Evolutionary conservation across 2,888 invertebrate genomes (phyloP), one percentile per base, ranked within the genome.

Genomic region (Rhamnusium bicolor): DNA sequence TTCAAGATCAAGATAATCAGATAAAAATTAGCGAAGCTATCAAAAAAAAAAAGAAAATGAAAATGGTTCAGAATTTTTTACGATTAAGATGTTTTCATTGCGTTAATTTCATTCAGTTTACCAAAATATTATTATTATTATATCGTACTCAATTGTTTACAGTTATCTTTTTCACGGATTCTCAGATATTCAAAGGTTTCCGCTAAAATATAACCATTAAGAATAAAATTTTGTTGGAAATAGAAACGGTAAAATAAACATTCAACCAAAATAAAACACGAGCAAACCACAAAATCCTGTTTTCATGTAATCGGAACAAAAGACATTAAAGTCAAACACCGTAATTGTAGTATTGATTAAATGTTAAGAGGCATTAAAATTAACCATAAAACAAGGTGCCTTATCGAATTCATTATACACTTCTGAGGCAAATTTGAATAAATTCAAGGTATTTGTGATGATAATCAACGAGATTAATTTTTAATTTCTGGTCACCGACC

Each of bases 221-320:
- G 54, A 24, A 54, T 54, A 54, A 54, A 19, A 54, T 54, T 54
- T 27, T 12, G 54, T 7, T 19, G 18, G 51, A 18, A 51, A 18
- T 1, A 19, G 19, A 29, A 62, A 32, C 21, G 49, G 63, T 63
- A 49, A 49, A 40, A 40, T 24, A 51, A 14, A 61, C 40, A 16
- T 21, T 46, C 10, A 40, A 14, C 7, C 60, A 8, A 19, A 19
- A 53, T 24, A n/a, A 54, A 54, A 54, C 14, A 54, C 10, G 51
- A 2, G 19, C 21, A 54, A 54, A 54, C 54, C 54, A 54, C 54
- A 54, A 54, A 24, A 21, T 54, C 54, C 54, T 54, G 54, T 54
- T 54, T 54, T 27, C n/a, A 14, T 27, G 40, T n/a, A 12, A 40
- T n/a, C 21, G 19, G 18, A 51, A 51, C 18, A 19, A 51, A 51